These are phyloP conservation scores for Maccullochella peelii DNA, from an alignment of 2,113 vertebrate genomes.

Conservation along the genomic window DNA sequence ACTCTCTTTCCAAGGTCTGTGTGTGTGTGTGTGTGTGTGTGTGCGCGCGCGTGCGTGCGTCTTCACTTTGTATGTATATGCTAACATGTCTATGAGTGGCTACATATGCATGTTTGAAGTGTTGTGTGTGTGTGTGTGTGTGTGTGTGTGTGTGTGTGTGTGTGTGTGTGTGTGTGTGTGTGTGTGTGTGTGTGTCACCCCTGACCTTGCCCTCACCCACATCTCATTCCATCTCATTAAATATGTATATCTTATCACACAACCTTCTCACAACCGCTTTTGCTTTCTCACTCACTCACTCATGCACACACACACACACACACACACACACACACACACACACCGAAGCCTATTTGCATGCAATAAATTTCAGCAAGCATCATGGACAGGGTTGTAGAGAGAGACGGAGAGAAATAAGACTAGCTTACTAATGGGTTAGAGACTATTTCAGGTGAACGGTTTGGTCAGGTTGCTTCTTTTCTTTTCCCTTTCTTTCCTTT, in stretches of 20 bases:
- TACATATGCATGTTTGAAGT: slow-evolving; percentile 34
- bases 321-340: slow-evolving; percentile 14
- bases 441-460: not conserved
- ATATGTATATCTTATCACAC: slow-evolving; percentile 99
- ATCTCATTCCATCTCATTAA: slow-evolving; percentile 98
- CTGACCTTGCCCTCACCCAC: slow-evolving; percentile 82
- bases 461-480: not conserved
- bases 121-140: slow-evolving; percentile 23
- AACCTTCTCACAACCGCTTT: slow-evolving; percentile 71
- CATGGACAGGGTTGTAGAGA: slow-evolving; percentile 81
- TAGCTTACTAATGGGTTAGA: slow-evolving; percentile 19
- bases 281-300: not conserved
- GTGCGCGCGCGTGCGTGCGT: not conserved
- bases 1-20: slow-evolving; percentile 44
- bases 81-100: slow-evolving; percentile 57
- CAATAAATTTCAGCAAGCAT: slow-evolving; percentile 93
- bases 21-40: slow-evolving; percentile 16
- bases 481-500: not conserved
- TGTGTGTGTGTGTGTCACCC: slow-evolving; percentile 62
- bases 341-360: slow-evolving; percentile 90
- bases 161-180: slow-evolving; percentile 26
- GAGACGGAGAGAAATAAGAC: slow-evolving; percentile 17
- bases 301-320: not conserved
- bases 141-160: slow-evolving; percentile 42
- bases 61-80: slow-evolving; percentile 48